phyloP scores from a whole-genome alignment of 2,797 vertebrate genomes.

The Chelmon rostratus region DNA sequence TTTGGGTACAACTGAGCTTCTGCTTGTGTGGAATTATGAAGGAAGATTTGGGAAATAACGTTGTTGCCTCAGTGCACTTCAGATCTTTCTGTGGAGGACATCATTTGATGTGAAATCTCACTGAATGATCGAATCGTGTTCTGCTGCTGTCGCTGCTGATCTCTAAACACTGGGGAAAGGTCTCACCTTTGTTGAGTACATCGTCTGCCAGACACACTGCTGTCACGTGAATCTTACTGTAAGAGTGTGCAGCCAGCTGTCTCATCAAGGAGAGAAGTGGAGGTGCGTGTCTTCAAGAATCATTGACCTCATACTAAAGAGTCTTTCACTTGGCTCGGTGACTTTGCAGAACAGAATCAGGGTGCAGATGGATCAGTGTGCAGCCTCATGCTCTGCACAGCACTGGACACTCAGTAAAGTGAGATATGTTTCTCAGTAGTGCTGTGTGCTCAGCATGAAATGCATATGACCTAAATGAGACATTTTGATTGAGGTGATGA shows the following conservation, averaged over 20 bases:
- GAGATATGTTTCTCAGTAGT: conserved; percentile 1
- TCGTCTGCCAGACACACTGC: conserved; percentile 18
- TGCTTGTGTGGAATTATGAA: not conserved
- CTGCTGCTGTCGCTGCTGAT: conserved; percentile 4
- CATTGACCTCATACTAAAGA: conserved; percentile 50
- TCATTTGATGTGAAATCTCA: not conserved
- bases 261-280: conserved; percentile 27
- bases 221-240: conserved; percentile 25
- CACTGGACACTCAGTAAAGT: not conserved
- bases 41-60: not conserved
- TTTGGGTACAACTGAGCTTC: not conserved
- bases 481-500: conserved; percentile 16
- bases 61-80: not conserved
- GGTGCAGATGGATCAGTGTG: conserved; percentile 20
- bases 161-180: conserved; percentile 8
- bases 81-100: not conserved
- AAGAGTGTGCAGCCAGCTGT: conserved; percentile 24
- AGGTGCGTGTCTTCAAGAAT: conserved; percentile 21
- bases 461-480: conserved; percentile 4
- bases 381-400: conserved; percentile 14
- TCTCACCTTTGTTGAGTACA: conserved; percentile 27
- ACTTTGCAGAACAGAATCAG: conserved; percentile 65
- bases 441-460: conserved; percentile 2
- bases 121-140: not conserved
- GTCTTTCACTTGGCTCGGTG: conserved; percentile 52